Conservation (phyloP, 2,797 vertebrate species). For the Columba guinea region DNA sequence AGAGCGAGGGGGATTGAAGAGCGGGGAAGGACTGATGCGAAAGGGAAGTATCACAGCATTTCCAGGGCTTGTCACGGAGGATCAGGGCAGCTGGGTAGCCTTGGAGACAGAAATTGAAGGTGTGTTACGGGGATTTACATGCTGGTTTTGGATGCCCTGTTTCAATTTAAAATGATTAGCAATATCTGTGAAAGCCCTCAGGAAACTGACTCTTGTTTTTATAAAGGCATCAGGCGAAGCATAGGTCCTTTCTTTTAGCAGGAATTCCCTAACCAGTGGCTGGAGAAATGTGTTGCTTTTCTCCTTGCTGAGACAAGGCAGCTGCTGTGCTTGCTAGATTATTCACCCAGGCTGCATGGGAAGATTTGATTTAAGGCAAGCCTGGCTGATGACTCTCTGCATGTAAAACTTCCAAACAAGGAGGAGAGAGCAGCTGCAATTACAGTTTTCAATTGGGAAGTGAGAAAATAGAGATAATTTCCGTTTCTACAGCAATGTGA, state of each 20-base stretch:
- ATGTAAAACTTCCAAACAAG: slow-evolving; percentile 65
- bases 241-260: slow-evolving; percentile 15
- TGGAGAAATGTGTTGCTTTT: slow-evolving; percentile 41
- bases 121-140: slow-evolving; percentile 45
- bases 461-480: slow-evolving; percentile 70
- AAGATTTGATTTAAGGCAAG: slow-evolving; percentile 65
- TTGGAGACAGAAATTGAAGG: slow-evolving; percentile 54
- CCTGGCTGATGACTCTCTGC: slow-evolving; percentile 54
- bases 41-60: neutral
- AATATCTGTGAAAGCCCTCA: slow-evolving; percentile 34
- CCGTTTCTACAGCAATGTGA: slow-evolving; percentile 56
- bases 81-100: slow-evolving; percentile 45
- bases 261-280: slow-evolving; percentile 27
- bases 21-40: neutral
- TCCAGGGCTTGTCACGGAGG: slow-evolving; percentile 20
- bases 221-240: slow-evolving; percentile 9
- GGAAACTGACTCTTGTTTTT: slow-evolving; percentile 6
- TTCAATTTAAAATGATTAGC: slow-evolving; percentile 53
- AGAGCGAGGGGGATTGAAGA: neutral
- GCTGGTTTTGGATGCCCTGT: slow-evolving; percentile 29
- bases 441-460: slow-evolving; percentile 64
- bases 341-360: slow-evolving; percentile 40
- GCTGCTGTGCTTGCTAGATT: slow-evolving; percentile 45
- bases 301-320: slow-evolving; percentile 15
- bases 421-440: slow-evolving; percentile 67